Evolutionary conservation across 2,113 vertebrate species (phyloP), one percentile per base, ranked within the genome.

Genomic region (Peromyscus maniculatus): DNA sequence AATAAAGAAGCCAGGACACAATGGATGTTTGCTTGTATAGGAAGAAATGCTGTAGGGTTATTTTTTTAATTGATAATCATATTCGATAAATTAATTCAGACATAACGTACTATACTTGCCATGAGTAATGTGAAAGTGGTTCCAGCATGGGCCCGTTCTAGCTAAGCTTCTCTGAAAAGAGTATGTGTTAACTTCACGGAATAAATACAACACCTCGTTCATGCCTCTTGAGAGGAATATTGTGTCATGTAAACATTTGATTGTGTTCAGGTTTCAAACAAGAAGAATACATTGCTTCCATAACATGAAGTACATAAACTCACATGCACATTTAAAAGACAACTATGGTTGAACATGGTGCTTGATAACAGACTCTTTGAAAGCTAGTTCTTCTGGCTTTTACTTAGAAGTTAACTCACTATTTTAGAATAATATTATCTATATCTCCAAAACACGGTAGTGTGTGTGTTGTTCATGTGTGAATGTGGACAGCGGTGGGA

Each of bases 301-400:
- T 92, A 90, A 12, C 19, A 19, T 31, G 64, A 82, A 93, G 77
- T 39, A 78, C n/a, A 36, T 87, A 33, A 28, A 80, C 71, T 89
- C 59, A 77, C 26, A 93, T 67, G 1, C 36, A 77, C 39, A 8
- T 90, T 78, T 79, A 89, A 59, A 97, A 84, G 92, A 69, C 39
- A 55, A n/a, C 66, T 92, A 17, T 39, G 22, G 43, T 84, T 94
- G 64, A 96, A 66, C n/a, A 52, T 64, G 43, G 31, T 64, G 49
- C 72, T 78, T 77, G 46, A n/a, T 93, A 92, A 82, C 88, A 88
- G n/a, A 52, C 52, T 55, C 55, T 91, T 62, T 79, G 10, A 92
- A 94, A 91, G 71, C 28, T 84, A 93, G 22, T 82, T 77, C 31
- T 86, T 79, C 43, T 74, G 49, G 6, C 10, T 74, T 80, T 80